phyloP scores from a whole-genome alignment of 2,797 vertebrate genomes.

The Eleutherodactylus coqui region DNA sequence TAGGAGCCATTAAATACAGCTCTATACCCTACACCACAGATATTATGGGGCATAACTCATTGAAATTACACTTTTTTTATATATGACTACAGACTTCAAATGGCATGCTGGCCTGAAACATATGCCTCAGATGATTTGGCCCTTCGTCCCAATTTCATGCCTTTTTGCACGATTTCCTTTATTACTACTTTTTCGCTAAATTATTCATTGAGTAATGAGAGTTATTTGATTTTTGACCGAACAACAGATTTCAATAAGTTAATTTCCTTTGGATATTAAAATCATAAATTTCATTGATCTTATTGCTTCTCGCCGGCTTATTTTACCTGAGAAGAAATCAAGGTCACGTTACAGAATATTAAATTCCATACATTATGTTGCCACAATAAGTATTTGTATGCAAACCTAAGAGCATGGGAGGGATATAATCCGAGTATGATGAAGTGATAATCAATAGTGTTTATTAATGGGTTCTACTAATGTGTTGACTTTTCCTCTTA shows the following conservation, averaged over 20 bases:
- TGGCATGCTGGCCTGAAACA: neutral
- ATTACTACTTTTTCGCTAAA: neutral
- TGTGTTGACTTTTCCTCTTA: neutral
- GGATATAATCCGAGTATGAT: neutral
- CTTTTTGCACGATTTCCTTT: neutral
- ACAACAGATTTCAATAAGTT: conserved; percentile 1
- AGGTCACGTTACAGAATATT: neutral
- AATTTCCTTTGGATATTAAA: conserved; percentile 15
- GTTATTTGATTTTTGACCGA: neutral
- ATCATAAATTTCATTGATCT: conserved; percentile 16
- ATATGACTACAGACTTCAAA: neutral
- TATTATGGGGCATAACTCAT: neutral
- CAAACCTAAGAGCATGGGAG: neutral
- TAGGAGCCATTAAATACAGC: neutral
- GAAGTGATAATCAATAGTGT: neutral
- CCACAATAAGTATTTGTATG: neutral
- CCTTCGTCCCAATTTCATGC: neutral
- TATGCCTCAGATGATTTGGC: neutral
- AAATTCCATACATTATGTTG: neutral
- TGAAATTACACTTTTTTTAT: conserved; percentile 9
- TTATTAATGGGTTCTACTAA: neutral
- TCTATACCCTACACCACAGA: neutral
- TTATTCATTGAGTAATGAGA: neutral
- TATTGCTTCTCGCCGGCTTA: neutral
- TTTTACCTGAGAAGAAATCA: neutral